phyloP scores from a whole-genome alignment of 2,113 vertebrate species.

The Myocastor coypus region DNA sequence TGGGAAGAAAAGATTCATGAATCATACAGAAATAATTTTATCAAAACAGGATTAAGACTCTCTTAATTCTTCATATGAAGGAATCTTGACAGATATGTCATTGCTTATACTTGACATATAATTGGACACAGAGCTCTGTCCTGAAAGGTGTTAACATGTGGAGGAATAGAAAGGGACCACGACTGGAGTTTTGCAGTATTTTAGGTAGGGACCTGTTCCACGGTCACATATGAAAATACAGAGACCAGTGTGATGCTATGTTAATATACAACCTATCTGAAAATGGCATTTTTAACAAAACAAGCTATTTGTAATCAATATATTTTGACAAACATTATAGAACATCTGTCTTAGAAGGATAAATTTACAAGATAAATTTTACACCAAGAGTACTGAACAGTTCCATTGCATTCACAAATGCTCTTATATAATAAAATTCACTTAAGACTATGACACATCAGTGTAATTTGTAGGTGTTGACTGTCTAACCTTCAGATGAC shows the following conservation, averaged over 20 bases:
- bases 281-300: constrained; percentile 49
- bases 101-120: constrained; percentile 14
- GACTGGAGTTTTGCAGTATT: background rate
- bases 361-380: constrained; percentile 43
- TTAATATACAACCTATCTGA: background rate
- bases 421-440: constrained; percentile 82
- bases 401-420: constrained; percentile 84
- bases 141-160: background rate
- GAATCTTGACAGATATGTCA: background rate
- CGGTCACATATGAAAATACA: background rate
- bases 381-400: background rate
- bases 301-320: background rate
- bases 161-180: background rate
- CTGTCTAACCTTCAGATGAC: constrained; percentile 83
- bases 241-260: background rate
- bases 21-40: constrained; percentile 10
- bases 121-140: background rate
- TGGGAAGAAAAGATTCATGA: background rate
- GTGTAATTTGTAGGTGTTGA: constrained; percentile 85
- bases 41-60: background rate
- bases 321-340: background rate
- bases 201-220: background rate
- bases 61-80: background rate
- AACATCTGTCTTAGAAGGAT: background rate
- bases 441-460: constrained; percentile 83